Evolutionary conservation across 2,888 invertebrate species (phyloP).

Genomic region (Agrilus biguttatus): DNA sequence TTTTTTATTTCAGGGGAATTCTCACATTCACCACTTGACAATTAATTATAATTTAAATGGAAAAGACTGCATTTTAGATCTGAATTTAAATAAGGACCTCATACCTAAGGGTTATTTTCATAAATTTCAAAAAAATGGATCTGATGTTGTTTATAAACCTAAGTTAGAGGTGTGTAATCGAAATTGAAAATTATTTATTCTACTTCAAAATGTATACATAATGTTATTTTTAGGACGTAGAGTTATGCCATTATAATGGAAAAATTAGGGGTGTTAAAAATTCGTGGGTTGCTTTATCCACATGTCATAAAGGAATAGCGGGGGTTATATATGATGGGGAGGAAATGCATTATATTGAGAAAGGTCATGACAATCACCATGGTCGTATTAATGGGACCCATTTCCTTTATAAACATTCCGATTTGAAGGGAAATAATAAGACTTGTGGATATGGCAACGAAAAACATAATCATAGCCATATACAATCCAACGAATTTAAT

Average conservation of each 20-base stretch:
- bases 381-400: conserved; percentile 28
- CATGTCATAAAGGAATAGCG: conserved; percentile 53
- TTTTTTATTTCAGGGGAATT: conserved; percentile 25
- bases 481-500: conserved; percentile 34
- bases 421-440: conserved; percentile 42
- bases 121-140: conserved; percentile 41
- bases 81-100: conserved; percentile 57
- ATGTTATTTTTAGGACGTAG: conserved; percentile 50
- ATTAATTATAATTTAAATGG: conserved; percentile 53
- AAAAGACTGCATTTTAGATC: conserved; percentile 50
- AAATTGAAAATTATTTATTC: background rate
- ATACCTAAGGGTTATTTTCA: conserved; percentile 53
- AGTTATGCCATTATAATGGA: conserved; percentile 67
- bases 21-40: conserved; percentile 41
- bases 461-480: conserved; percentile 3
- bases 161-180: conserved; percentile 30
- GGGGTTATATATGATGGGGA: conserved; percentile 70
- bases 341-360: conserved; percentile 58
- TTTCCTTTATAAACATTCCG: conserved; percentile 51
- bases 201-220: too few species aligned
- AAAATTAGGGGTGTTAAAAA: conserved; percentile 48
- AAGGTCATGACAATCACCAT: conserved; percentile 13
- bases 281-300: conserved; percentile 76
- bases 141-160: conserved; percentile 40
- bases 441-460: conserved; percentile 37